These are phyloP conservation scores for Boloria euphrosyne DNA, from an alignment of 2,888 invertebrate species.

Conservation along the genomic window DNA sequence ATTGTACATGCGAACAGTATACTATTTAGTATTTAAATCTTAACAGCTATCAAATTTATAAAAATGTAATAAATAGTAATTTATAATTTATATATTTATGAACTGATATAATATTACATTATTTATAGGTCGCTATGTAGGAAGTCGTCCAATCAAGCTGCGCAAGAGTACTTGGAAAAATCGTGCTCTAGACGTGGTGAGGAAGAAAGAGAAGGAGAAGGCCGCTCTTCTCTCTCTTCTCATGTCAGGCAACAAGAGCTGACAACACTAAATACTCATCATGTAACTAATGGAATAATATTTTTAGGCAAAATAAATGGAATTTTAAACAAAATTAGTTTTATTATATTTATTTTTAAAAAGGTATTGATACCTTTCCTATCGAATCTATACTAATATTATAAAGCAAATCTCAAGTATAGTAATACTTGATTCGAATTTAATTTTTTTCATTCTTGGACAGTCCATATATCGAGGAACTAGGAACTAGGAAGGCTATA, in stretches of 20 bases:
- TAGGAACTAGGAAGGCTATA: no score
- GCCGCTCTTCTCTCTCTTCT: conserved; percentile 89
- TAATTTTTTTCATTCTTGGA: no score
- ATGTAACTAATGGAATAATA: not conserved
- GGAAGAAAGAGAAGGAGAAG: conserved; percentile 98
- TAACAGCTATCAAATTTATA: no score
- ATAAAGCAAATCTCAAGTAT: no score
- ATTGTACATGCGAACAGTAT: no score
- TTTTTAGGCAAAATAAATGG: conserved; percentile 3
- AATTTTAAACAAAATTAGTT: not conserved
- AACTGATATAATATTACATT: not conserved
- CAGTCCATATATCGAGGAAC: no score
- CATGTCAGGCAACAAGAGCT: conserved; percentile 82
- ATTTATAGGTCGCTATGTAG: conserved; percentile 95
- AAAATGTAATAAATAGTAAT: no score
- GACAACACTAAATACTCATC: conserved; percentile 44
- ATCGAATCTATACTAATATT: no score
- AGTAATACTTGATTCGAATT: no score
- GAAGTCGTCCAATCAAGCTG: conserved; percentile 98
- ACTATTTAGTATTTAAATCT: no score
- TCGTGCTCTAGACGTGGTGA: conserved; percentile 94
- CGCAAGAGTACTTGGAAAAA: conserved; percentile 98
- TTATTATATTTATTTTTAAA: not conserved
- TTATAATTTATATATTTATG: no score
- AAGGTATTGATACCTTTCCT: no score